Evolutionary conservation across 2,888 invertebrate genomes (phyloP), one percentile per base, ranked within the genome.

Genomic region (Argyresthia albistria): DNA sequence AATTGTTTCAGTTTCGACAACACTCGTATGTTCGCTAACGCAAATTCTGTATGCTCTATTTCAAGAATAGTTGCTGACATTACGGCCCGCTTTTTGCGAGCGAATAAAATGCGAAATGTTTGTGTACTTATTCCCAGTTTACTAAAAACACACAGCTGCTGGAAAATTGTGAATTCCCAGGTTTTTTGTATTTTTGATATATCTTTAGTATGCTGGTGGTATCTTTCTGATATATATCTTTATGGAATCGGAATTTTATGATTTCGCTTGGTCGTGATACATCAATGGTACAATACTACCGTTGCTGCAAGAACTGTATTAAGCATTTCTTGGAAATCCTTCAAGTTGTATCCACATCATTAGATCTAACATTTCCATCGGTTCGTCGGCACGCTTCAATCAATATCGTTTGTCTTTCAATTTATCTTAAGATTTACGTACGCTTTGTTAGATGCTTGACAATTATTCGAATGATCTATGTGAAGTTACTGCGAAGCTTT

Each of bases 371-470:
- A 43, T 49, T 43, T 49, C 46, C 53, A 46, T 16, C 46, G 25
- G 25, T 2, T 25, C 25, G 52, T 10, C 52, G 52, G 46, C 43
- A 14, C 65, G 60, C 72, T 69, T 79, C 80, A 67, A 76, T 80
- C 76, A 78, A 77, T 79, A 73, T 70, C 61, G 69, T 73, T 68
- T 65, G 70, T 59, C 64, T 63, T 67, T 72, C 69, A 70, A 80
- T 80, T 73, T 69, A 80, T 74, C 73, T 68, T 61, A 63, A 70
- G 76, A 81, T 80, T 80, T 77, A 81, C 70, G 70, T 66, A 65
- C 66, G 60, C 67, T 78, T 77, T 79, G 78, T 77, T 73, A 60
- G 59, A 75, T 76, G 73, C 73, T 63, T 62, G 56, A 65, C 70
- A 76, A 77, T 76, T 70, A 77, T 66, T 62, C 61, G 58, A 60